These are phyloP conservation scores for Ailuropoda melanoleuca DNA, from an alignment of 2,113 vertebrate genomes.

Conservation along the genomic window DNA sequence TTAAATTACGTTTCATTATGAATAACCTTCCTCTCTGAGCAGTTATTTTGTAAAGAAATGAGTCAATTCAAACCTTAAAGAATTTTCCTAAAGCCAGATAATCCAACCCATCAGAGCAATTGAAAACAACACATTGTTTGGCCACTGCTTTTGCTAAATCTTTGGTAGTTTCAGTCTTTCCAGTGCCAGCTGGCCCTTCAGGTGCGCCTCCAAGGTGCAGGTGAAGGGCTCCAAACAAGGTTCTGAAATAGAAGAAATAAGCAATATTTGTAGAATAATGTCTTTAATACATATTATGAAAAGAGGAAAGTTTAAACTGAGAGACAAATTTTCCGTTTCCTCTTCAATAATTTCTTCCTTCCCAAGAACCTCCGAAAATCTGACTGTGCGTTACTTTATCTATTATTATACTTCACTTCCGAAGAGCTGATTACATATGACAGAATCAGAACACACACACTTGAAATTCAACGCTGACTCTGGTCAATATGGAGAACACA, in stretches of 20 bases:
- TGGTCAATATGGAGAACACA: neutral
- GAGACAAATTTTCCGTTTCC: neutral
- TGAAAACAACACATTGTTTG: slow-evolving; percentile 95
- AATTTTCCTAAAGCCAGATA: slow-evolving; percentile 95
- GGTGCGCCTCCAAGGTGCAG: slow-evolving; percentile 94
- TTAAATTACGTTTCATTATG: neutral
- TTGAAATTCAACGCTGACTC: neutral
- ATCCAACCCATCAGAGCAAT: slow-evolving; percentile 94
- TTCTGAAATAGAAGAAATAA: slow-evolving; percentile 82
- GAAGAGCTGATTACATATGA: neutral
- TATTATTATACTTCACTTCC: neutral
- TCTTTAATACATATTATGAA: neutral
- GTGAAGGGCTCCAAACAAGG: slow-evolving; percentile 92
- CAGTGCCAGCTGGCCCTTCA: slow-evolving; percentile 94
- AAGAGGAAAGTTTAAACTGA: neutral
- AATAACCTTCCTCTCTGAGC: neutral
- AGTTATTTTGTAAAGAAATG: neutral
- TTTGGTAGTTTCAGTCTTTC: slow-evolving; percentile 95
- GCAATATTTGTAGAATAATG: neutral
- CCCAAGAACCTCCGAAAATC: neutral
- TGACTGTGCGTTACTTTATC: neutral
- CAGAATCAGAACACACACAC: neutral
- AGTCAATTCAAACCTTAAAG: slow-evolving; percentile 89
- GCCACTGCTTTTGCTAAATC: slow-evolving; percentile 95
- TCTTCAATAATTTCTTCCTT: neutral